Evolutionary conservation across 2,888 invertebrate species (phyloP).

Genomic region (Lepidocyrtinus sp.): DNA sequence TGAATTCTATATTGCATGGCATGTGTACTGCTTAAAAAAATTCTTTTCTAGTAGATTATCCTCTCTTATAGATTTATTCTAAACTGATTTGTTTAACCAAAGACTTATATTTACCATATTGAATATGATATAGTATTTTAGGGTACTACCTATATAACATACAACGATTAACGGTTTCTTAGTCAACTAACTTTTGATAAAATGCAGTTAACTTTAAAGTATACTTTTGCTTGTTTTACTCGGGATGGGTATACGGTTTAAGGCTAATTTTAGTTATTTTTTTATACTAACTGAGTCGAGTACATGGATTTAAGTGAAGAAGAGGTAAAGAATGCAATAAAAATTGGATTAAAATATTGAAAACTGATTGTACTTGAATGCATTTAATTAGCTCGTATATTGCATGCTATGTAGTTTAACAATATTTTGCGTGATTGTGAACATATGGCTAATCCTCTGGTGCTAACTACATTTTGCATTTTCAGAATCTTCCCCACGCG

Average conservation of each 20-base stretch:
- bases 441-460: too few relatives aligned
- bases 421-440: too few relatives aligned
- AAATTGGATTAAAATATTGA: too few relatives aligned
- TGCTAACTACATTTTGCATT: too few relatives aligned
- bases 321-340: not conserved
- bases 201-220: conserved; percentile 41
- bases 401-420: too few relatives aligned
- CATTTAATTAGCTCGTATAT: too few relatives aligned
- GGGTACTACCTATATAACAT: too few relatives aligned
- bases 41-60: not conserved
- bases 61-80: not conserved
- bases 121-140: too few relatives aligned
- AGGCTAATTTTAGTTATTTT: not conserved
- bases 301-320: too few relatives aligned
- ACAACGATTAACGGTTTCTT: conserved; percentile 16
- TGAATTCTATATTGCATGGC: not conserved
- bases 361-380: too few relatives aligned
- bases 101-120: not conserved
- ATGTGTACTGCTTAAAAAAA: conserved; percentile 10
- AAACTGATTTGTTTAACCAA: conserved; percentile 4
- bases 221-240: conserved; percentile 9
- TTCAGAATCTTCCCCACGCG: too few relatives aligned
- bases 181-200: conserved; percentile 28
- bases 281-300: conserved; percentile 13
- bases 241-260: not conserved